phyloP scores from a whole-genome alignment of 2,888 invertebrate species.

The Mythimna loreyi region DNA sequence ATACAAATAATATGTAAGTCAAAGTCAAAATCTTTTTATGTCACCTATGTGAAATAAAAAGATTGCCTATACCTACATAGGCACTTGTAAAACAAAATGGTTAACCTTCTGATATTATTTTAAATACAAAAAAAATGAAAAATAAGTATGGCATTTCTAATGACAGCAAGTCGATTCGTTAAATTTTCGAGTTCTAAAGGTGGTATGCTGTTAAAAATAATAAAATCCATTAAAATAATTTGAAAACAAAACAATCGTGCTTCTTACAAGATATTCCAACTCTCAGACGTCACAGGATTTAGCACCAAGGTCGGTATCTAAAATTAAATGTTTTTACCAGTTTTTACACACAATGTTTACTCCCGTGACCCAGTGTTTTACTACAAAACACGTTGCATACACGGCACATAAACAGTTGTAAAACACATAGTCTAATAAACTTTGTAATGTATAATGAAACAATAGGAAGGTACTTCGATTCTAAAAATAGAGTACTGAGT shows the following conservation, averaged over 20 bases:
- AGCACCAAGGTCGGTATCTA: slow-evolving; percentile 64
- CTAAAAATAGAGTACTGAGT: background rate
- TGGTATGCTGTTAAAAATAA: slow-evolving; percentile 3
- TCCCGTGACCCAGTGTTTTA: slow-evolving; percentile 41
- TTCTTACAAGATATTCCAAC: slow-evolving; percentile 36
- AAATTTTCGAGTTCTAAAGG: too few species aligned
- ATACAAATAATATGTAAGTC: too few species aligned
- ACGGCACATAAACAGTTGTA: slow-evolving; percentile 31
- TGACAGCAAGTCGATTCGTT: too few species aligned
- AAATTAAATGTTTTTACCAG: slow-evolving; percentile 63
- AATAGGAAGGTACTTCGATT: slow-evolving; percentile 3
- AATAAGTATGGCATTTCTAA: too few species aligned
- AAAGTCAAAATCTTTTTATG: too few species aligned
- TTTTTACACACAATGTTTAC: slow-evolving; percentile 61
- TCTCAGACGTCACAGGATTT: slow-evolving; percentile 38
- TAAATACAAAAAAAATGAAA: too few species aligned
- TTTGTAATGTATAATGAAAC: slow-evolving; percentile 17
- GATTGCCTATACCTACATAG: too few species aligned
- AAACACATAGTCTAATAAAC: slow-evolving; percentile 30
- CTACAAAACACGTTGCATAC: slow-evolving; percentile 37
- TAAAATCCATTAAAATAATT: slow-evolving; percentile 27
- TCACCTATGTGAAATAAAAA: too few species aligned
- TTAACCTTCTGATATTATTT: too few species aligned
- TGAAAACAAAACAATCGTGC: slow-evolving; percentile 44
- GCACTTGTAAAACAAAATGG: too few species aligned